Evolutionary conservation across 2,113 vertebrate genomes (phyloP), one percentile per base, ranked within the genome.

Genomic region (Oophaga pumilio): DNA sequence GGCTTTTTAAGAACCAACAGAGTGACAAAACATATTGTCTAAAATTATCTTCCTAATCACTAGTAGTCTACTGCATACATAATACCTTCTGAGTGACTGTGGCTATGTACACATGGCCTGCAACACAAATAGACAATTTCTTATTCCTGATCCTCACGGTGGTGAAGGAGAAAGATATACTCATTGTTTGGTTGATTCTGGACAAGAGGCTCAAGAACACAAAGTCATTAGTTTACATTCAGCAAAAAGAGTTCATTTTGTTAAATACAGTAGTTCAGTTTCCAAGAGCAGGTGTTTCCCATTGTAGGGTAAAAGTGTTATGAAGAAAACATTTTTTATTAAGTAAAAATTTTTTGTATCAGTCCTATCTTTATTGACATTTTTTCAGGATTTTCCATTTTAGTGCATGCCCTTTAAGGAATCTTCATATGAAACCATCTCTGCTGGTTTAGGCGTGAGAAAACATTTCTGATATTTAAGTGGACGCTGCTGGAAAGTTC

Each of bases 31-130:
- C 98, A 97, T 94, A 97, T 94, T 94, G 93, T 93, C 95, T 96
- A 95, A 96, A 95, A 94, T 93, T 93, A 93, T 95, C 93, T 92
- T 94, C 94, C 95, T 96, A 96, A 95, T 92, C 89, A 92, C 98
- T 99, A 99, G 95, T 97, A 96, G 95, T 97, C 97, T 99, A 99
- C 97, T 96, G 97, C 97, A 98, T 98, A 98, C 97, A 98, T 97
- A 98, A 98, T 98, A 97, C 96, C 96, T 95, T 97, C 96, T 95
- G 94, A 96, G 93, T 96, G 96, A 96, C 96, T 93, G 93, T 92
- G 94, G 93, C 97, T 97, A 98, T 98, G 98, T 97, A 99, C 97
- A 99, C 94, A 89, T 94, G 94, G 98, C 95, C 96, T 96, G 94
- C 92, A 91, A 88, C 91, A 93, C 92, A 90, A 92, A 93, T 93